phyloP scores from a whole-genome alignment of 1,140 invertebrate species.

The Ericerus pela region DNA sequence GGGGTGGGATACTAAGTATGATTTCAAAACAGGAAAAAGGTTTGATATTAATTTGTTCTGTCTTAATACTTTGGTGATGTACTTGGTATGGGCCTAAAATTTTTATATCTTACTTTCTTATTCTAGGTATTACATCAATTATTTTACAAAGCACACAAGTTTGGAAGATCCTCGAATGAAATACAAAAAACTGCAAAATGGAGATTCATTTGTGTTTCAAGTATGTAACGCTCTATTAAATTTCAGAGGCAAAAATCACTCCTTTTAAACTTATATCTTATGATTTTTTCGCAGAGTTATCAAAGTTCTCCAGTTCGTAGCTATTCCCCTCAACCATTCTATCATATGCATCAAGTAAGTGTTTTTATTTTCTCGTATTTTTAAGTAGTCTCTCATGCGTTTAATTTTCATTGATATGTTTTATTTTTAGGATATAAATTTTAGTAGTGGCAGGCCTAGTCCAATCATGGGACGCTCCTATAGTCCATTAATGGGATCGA shows the following conservation, averaged over 20 bases:
- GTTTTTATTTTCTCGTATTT: neutral
- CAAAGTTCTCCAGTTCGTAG: conserved; percentile 17
- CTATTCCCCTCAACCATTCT: conserved; percentile 17
- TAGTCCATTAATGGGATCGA: conserved; percentile 31
- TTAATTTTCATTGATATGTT: neutral
- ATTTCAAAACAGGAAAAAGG: conserved; percentile 23
- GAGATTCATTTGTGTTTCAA: neutral
- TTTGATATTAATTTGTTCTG: conserved; percentile 12
- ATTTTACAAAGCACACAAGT: conserved; percentile 22
- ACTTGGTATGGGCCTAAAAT: neutral
- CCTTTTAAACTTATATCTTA: conserved; percentile 2
- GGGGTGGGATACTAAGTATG: conserved; percentile 23
- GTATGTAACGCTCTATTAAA: neutral
- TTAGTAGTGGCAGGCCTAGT: conserved; percentile 32
- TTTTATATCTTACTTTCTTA: neutral
- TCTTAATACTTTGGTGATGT: neutral
- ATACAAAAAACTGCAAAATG: conserved; percentile 8
- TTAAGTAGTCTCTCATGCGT: neutral
- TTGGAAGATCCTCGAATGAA: conserved; percentile 22
- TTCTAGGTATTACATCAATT: conserved; percentile 23
- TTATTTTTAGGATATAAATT: conserved; percentile 21
- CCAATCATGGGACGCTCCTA: conserved; percentile 23
- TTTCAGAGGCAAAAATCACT: conserved; percentile 11
- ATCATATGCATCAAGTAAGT: conserved; percentile 17
- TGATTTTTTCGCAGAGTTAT: conserved; percentile 12